Percentiles rank a stretch among this genome's conserved stretches.
These are phyloP conservation scores for Nymphalis polychloros DNA, from an alignment of 2,888 invertebrate genomes.

Conservation along the genomic window DNA sequence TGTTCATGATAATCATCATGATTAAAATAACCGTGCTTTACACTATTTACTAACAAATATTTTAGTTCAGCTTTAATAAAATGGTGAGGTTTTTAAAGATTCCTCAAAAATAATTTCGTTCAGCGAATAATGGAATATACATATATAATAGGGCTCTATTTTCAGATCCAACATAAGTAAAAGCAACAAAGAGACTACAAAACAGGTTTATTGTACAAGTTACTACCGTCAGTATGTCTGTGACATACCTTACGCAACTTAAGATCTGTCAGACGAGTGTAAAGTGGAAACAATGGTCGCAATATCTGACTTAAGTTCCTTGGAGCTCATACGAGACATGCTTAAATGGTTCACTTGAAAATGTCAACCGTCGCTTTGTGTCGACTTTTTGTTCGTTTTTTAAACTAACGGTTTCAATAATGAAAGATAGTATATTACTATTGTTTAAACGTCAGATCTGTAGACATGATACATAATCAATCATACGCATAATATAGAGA, in stretches of 20 bases:
- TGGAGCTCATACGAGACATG: neutral
- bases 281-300: conserved; percentile 6
- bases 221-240: conserved; percentile 1
- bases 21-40: no score
- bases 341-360: conserved; percentile 10
- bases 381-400: conserved; percentile 1
- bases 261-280: conserved; percentile 7
- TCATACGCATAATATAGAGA: no score
- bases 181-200: neutral
- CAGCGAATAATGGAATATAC: neutral
- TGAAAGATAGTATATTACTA: neutral
- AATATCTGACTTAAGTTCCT: conserved; percentile 10
- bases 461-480: neutral
- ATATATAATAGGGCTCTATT: neutral
- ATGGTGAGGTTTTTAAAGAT: no score
- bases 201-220: neutral
- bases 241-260: conserved; percentile 7
- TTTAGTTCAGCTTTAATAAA: no score
- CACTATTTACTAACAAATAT: no score
- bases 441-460: neutral
- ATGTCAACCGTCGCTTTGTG: conserved; percentile 7
- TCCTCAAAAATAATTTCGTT: neutral
- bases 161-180: neutral
- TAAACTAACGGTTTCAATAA: neutral
- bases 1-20: no score